phyloP scores from a whole-genome alignment of 2,797 vertebrate genomes.

The Notamacropus eugenii region DNA sequence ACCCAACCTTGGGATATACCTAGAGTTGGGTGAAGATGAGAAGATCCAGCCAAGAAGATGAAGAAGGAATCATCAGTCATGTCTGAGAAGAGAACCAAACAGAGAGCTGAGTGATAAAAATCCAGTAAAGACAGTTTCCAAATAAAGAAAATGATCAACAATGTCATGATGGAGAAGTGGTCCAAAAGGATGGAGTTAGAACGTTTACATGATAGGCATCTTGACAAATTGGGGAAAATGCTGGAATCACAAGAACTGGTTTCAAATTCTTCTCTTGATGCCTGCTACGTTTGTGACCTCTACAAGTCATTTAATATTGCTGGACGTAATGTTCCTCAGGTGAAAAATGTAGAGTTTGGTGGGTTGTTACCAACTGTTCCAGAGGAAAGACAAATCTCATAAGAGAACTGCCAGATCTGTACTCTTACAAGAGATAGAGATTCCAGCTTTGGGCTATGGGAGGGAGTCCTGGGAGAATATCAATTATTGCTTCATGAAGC shows the following conservation, averaged over 20 bases:
- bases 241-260: not conserved
- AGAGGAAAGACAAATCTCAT: not conserved
- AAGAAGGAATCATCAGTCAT: not conserved
- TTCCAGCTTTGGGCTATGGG: not conserved
- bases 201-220: not conserved
- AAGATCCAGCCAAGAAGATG: not conserved
- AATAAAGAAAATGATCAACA: not conserved
- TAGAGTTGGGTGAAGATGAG: not conserved
- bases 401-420: not conserved
- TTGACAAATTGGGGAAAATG: not conserved
- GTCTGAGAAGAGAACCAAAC: not conserved
- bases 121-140: not conserved
- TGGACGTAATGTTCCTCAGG: not conserved
- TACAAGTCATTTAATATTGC: not conserved
- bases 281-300: not conserved
- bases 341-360: not conserved
- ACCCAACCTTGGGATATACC: not conserved
- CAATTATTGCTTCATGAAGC: not conserved
- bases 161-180: not conserved
- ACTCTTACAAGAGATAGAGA: not conserved
- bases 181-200: not conserved
- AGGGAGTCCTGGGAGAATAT: not conserved
- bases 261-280: not conserved
- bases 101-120: not conserved
- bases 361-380: not conserved